Evolutionary conservation across 2,113 vertebrate species (phyloP).

Genomic region (Holacanthus passer): DNA sequence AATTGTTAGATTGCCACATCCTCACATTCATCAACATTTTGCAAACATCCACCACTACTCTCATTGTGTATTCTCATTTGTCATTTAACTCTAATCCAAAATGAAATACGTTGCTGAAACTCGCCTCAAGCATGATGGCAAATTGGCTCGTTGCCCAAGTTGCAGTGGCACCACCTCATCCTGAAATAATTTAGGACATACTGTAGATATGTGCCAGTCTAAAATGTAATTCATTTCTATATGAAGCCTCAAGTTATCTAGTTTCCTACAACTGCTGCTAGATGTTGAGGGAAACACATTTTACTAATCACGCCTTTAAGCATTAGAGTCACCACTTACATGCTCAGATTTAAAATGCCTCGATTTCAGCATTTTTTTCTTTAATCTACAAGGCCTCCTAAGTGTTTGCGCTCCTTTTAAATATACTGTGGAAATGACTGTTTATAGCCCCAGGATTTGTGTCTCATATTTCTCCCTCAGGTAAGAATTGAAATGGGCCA

Average conservation of each 20-base stretch:
- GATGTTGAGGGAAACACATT: background rate
- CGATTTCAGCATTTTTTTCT: conserved; percentile 33
- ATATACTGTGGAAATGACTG: conserved; percentile 63
- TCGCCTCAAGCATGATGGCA: background rate
- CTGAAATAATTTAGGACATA: background rate
- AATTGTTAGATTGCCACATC: too few relatives aligned
- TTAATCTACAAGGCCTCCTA: conserved; percentile 50
- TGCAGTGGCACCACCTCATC: background rate
- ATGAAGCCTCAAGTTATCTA: conserved; percentile 12
- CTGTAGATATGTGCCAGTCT: background rate
- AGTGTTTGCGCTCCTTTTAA: conserved; percentile 45
- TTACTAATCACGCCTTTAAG: conserved; percentile 30
- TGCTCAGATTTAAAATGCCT: conserved; percentile 40
- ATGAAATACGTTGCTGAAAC: background rate
- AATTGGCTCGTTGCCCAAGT: background rate
- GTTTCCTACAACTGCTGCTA: conserved; percentile 13
- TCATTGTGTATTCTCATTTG: background rate
- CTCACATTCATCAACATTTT: background rate
- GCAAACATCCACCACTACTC: background rate
- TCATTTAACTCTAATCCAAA: background rate
- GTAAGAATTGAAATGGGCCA: conserved; percentile 52
- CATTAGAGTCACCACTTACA: conserved; percentile 14
- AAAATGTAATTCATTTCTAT: background rate
- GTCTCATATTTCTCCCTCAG: conserved; percentile 59
- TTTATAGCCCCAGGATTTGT: conserved; percentile 60